A percentile compares a stretch with the other conserved stretches of the same genome.
Evolutionary conservation across 2,797 vertebrate species (phyloP).

Genomic region (Meda fulgida): DNA sequence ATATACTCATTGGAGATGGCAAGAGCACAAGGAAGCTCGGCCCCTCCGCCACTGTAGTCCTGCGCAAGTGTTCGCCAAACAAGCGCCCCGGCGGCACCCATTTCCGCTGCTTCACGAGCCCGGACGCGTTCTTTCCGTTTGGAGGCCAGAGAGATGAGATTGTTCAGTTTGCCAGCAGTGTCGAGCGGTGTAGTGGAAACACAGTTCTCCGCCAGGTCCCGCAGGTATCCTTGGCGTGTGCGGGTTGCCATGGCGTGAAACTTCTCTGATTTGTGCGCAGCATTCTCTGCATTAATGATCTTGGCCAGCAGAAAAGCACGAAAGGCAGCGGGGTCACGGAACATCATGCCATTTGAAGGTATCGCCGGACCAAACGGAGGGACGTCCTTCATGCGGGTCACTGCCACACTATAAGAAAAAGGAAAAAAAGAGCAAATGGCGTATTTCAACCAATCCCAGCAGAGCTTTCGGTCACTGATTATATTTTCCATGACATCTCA

Average conservation of each 20-base stretch:
- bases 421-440: background rate
- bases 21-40: constrained; percentile 82
- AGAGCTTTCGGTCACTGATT: background rate
- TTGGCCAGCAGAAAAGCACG: constrained; percentile 93
- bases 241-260: constrained; percentile 95
- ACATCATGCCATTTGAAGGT: constrained; percentile 79
- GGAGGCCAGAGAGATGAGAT: constrained; percentile 89
- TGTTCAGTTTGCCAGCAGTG: constrained; percentile 87
- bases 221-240: constrained; percentile 91
- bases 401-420: constrained; percentile 83
- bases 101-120: constrained; percentile 82
- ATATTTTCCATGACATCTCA: background rate
- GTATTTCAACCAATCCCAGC: background rate
- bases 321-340: constrained; percentile 86
- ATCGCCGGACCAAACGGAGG: constrained; percentile 92
- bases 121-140: constrained; percentile 88
- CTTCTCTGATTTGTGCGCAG: constrained; percentile 93
- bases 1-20: constrained; percentile 87
- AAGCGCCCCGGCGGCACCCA: constrained; percentile 81
- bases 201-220: constrained; percentile 90
- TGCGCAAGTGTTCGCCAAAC: constrained; percentile 85
- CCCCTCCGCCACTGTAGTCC: constrained; percentile 84
- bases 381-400: constrained; percentile 95
- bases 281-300: constrained; percentile 90
- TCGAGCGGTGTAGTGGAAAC: constrained; percentile 86